Evolutionary conservation across 2,797 vertebrate genomes (phyloP), one percentile per base, ranked within the genome.

Genomic region (Salarias fasciatus): DNA sequence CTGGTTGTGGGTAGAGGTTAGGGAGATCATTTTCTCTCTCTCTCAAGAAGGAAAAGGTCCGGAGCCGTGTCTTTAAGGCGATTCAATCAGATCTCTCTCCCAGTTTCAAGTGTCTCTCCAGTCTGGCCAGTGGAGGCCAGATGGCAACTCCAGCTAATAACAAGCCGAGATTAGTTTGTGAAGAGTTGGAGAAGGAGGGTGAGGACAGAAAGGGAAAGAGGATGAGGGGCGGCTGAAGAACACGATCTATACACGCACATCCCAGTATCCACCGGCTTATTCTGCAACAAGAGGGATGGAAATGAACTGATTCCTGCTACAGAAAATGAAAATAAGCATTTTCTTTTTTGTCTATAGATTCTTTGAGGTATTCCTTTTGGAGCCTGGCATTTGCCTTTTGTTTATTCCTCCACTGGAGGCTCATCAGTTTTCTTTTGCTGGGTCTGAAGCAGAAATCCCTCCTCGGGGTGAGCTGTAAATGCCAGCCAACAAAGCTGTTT

Each of bases 401-500:
- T 85, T 89, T 79, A 75, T 79, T 77, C 69, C 80, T 82, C 45
- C 56, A 46, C 64, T 75, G 54, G 78, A 79, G 74, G 66, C 69
- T 82, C 52, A 8, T 85, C 73, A 60, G 67, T 76, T 82, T 75
- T 57, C 74, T 74, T 77, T 72, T 5, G 10, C 63, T 28, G 61
- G 69, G 61, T 75, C 71, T 75, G 65, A 69, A 62, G 66, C 75
- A 77, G 71, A 70, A 79, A 82, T 79, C 67, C 83, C 63, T 86
- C 88, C 84, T 85, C 42, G 0, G 87, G 84, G 75, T 75, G 58
- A 68, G 55, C 77, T 78, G 70, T 38, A 86, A 89, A 89, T 88
- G 85, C 85, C 83, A 87, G 86, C 87, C 88, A 89, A 77, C 84
- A 63, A 24, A 70, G 83, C 77, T 77, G 77, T 81, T 82, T 82